Base-by-base conservation (phyloP, 2,888 invertebrate genomes). In the Lasioglossum zephyrum region DNA sequence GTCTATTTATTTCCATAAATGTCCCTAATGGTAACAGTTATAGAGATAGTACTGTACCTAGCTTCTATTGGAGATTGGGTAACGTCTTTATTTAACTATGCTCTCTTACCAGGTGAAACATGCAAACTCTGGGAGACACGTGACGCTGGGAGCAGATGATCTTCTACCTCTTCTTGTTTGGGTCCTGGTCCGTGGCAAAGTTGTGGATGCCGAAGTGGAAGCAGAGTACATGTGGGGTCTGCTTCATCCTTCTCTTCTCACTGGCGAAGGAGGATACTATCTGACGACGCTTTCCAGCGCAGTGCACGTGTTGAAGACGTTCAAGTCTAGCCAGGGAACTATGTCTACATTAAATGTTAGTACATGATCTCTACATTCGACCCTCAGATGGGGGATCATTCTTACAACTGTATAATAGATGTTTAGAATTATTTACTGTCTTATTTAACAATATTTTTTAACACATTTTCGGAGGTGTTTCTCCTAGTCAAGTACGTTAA, bases 161-260 rank as follows among this genome's bases (percentile, higher is more conserved):
- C 97, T 99, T 88, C 96, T 99, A 80, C 99, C 99, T 0, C 97
- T 99, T 81, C 96, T 99, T 75, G 98, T 99, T 80, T 99, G 98
- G 97, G 97, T 99, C 16, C 96, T 99, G 89, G 98, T 99, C 1
- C 97, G 98, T 87, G 98, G 98, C 90, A 98, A 98, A 57, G 97
- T 99, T 92, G 97, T 99, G 11, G 97, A 98, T 49, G 99, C 98
- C 0, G 99, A 99, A 95, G 97, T 99, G 82, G 99, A 99, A 95
- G 98, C 99, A 0, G 99, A 99, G 94, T 98, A 99, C 94, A 99
- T 99, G 98, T 99, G 99, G 96, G 99, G 97, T 4, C 96, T 99
- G 63, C 96, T 99, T 57, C 99, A 99, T 84, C 98, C 98, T 1
- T 98, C 98, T 0, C 95, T 99, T 77, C 96, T 99, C 75, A 98